Percentiles rank a stretch among this genome's conserved stretches.
These are phyloP conservation scores for Ochropleura leucogaster DNA, from an alignment of 2,888 invertebrate species.

Conservation along the genomic window DNA sequence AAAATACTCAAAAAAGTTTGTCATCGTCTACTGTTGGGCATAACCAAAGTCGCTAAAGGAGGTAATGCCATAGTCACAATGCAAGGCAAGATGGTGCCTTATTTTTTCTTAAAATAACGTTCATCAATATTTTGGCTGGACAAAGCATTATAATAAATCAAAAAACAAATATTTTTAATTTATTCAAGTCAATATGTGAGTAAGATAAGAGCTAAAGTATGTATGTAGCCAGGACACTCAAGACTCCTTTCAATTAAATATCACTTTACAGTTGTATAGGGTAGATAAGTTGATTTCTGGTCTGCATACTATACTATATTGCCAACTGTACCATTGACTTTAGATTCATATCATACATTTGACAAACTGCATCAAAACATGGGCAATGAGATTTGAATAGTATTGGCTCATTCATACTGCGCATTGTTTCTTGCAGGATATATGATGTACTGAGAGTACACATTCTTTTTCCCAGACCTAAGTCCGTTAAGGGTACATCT, in stretches of 20 bases:
- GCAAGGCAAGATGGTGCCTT: conserved; percentile 14
- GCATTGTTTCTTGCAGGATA: background rate
- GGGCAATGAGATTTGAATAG: background rate
- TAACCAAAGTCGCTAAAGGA: background rate
- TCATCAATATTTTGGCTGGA: background rate
- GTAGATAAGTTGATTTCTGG: background rate
- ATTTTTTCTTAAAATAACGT: background rate
- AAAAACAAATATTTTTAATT: background rate
- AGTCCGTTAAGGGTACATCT: background rate
- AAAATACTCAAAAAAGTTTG: background rate
- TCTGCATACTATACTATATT: conserved; percentile 2
- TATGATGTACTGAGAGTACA: background rate
- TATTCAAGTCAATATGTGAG: background rate
- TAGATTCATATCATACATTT: background rate
- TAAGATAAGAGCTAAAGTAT: background rate
- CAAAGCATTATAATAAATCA: background rate
- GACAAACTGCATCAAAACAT: background rate
- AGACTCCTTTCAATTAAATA: background rate
- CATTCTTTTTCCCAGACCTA: background rate
- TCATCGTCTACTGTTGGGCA: background rate
- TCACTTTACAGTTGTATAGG: background rate
- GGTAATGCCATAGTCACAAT: conserved; percentile 41
- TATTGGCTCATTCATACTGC: background rate
- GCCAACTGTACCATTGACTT: background rate
- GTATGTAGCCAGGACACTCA: background rate